Percentiles rank a stretch among this genome's conserved stretches.
phyloP scores from a whole-genome alignment of 2,113 vertebrate species.

The Gymnogyps californianus region DNA sequence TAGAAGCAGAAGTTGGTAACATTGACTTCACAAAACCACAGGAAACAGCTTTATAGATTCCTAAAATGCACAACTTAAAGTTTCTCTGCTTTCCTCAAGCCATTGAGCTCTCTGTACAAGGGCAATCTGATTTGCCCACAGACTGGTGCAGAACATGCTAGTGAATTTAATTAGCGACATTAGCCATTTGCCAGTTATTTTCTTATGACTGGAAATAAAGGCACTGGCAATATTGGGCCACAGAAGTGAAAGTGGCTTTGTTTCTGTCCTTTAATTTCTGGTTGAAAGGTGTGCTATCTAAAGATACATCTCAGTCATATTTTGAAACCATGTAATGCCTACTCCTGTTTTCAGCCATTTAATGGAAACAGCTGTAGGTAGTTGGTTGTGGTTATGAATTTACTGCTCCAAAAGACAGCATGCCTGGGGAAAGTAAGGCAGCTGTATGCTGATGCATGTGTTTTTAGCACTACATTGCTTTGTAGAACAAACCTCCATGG shows the following conservation, averaged over 20 bases:
- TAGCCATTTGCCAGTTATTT: neutral
- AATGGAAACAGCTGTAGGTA: neutral
- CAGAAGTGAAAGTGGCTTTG: neutral
- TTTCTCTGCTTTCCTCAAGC: neutral
- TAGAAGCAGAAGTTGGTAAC: neutral
- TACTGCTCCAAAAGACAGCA: neutral
- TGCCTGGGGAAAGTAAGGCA: neutral
- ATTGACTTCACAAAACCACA: neutral
- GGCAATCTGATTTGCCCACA: neutral
- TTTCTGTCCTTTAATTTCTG: neutral
- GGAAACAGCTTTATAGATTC: neutral
- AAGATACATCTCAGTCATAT: rapidly evolving
- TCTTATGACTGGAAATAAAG: neutral
- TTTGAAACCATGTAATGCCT: neutral
- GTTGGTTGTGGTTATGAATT: neutral
- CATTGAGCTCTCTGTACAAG: neutral
- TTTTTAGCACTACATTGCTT: neutral
- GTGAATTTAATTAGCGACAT: neutral
- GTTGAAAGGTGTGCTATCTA: neutral
- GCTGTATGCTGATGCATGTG: rapidly evolving
- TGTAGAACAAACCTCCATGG: neutral
- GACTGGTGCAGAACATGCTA: neutral
- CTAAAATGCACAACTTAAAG: neutral
- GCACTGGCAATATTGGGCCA: neutral
- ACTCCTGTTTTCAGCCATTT: neutral